phyloP scores from a whole-genome alignment of 2,113 vertebrate species.

The Lepus timidus region DNA sequence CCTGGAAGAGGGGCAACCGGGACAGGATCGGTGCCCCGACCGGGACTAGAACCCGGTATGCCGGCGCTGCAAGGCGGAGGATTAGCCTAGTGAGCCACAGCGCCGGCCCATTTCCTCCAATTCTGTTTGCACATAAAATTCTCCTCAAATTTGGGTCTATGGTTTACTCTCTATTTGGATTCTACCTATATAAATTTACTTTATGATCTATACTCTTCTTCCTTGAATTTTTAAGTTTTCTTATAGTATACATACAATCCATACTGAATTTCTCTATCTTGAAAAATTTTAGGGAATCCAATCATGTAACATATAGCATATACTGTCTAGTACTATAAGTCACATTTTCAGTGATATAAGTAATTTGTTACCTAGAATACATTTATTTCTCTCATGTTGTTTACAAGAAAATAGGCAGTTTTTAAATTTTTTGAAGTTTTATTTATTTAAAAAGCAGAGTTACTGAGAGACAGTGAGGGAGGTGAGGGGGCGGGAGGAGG shows the following conservation, averaged over 20 bases:
- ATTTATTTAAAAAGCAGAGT: too few species aligned
- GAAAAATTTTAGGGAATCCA: constrained; percentile 31
- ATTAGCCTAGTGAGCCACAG: too few species aligned
- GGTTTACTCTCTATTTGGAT: constrained; percentile 18
- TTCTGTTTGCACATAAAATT: constrained; percentile 17
- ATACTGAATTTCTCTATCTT: not conserved
- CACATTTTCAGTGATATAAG: constrained; percentile 4
- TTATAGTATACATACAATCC: not conserved
- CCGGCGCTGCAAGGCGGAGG: too few species aligned
- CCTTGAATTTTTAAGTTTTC: constrained; percentile 22
- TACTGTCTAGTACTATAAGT: not conserved
- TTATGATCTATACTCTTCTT: not conserved
- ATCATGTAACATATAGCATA: not conserved
- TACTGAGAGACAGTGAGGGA: too few species aligned
- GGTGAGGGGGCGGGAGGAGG: too few species aligned
- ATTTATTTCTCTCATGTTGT: constrained; percentile 2
- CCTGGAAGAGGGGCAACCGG: too few species aligned
- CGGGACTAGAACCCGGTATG: too few species aligned
- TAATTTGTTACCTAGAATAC: constrained; percentile 1
- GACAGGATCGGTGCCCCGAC: too few species aligned
- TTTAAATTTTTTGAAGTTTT: too few species aligned
- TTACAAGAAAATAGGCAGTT: not conserved
- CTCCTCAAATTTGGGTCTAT: not conserved
- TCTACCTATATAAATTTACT: not conserved
- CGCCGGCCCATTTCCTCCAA: constrained; percentile 28